Conservation (phyloP, 2,888 invertebrate species). For the Theodoxus fluviatilis region DNA sequence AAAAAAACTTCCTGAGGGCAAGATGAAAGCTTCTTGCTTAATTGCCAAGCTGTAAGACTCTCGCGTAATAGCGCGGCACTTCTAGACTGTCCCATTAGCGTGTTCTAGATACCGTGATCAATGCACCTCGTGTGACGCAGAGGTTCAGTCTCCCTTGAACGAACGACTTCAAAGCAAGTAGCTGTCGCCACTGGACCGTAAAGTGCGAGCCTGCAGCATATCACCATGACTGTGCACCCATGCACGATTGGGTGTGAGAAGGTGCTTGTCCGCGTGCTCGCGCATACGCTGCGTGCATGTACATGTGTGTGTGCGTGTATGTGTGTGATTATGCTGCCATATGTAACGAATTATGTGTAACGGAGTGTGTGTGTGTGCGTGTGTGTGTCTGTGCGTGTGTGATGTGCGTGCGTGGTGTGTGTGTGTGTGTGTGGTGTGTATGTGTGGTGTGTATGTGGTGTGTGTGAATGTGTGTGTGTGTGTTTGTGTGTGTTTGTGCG, state of each 20-base stretch:
- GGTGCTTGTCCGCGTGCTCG: not conserved
- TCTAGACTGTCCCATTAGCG: no score
- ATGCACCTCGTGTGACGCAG: no score
- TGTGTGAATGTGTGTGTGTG: slow-evolving; percentile 11
- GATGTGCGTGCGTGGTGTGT: no score
- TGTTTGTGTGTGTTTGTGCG: not conserved
- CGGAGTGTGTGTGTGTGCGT: not conserved
- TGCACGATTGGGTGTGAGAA: not conserved
- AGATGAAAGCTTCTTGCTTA: no score
- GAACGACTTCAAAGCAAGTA: no score
- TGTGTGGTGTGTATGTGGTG: slow-evolving; percentile 7
- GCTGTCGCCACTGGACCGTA: no score
- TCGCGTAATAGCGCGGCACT: no score
- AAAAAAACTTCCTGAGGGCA: no score
- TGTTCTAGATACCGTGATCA: no score
- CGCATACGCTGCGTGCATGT: not conserved
- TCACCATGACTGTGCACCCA: not conserved
- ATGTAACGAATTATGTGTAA: not conserved
- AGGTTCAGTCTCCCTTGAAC: no score
- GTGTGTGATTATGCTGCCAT: not conserved
- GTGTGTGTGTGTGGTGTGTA: slow-evolving; percentile 15
- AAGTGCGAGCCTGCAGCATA: no score
- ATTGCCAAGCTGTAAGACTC: no score
- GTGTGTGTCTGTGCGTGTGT: slow-evolving; percentile 10
- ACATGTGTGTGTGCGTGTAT: slow-evolving; percentile 4